Evolutionary conservation across 2,113 vertebrate species (phyloP), one percentile per base, ranked within the genome.

Genomic region (Tachysurus fulvidraco): DNA sequence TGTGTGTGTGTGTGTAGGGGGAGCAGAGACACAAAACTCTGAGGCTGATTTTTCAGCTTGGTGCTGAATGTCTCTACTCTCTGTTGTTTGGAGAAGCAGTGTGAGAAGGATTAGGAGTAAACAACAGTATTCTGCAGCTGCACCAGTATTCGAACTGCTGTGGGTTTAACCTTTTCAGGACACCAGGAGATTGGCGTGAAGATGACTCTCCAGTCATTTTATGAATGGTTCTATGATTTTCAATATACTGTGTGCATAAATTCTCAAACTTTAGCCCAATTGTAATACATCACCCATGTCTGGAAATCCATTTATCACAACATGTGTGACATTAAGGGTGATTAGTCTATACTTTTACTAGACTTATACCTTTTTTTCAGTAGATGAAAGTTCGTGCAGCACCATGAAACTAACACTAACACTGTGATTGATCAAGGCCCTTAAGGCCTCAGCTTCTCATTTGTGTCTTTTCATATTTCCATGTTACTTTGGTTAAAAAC

Each of bases 41-140:
- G 81, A 76, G 81, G 86, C 46, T 36, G 60, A 23, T 52, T 78
- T 87, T 83, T 83, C 86, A 83, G 17, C 81, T 36, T 16, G 46
- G 81, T 87, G 86, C 73, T 74, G 60, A 87, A 87, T 87, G 60
- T 87, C 86, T 87, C 86, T 83, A 44, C 81, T 83, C 81, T 65
- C 71, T 83, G 86, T 83, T 87, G 86, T 87, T 87, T 87, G 50
- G 46, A 87, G 73, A 87, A 73, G 60, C 73, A 83, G 71, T 19
- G 81, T 83, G 86, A 78, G 73, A 46, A 74, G 67, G 59, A 78
- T 83, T 87, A 78, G 30, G 71, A 67, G 86, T 83, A 87, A 83
- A 87, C 86, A 87, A 64, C 79, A 87, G 54, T 78, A 30, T 67
- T 65, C 65, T 83, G 71, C 71, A 83, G 50, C 86, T 83, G 86